A percentile compares a stretch with the other conserved stretches of the same genome.
phyloP scores from a whole-genome alignment of 2,797 vertebrate species.

The Lagodon rhomboides region DNA sequence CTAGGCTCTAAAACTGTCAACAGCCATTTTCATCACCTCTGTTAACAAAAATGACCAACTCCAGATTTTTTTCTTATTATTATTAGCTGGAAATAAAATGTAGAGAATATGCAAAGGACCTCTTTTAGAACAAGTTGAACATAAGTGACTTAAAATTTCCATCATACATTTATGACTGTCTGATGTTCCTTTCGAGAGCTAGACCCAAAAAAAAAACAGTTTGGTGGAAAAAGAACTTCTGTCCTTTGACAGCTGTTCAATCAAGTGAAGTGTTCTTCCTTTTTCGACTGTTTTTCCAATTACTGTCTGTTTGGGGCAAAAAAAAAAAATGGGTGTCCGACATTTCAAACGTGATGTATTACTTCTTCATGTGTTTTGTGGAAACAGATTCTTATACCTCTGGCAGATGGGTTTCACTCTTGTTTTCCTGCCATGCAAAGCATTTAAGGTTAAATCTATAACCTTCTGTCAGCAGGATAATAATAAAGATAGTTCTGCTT shows the following conservation, averaged over 20 bases:
- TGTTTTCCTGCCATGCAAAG: slow-evolving; percentile 43
- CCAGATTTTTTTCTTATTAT: slow-evolving; percentile 22
- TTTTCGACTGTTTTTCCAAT: slow-evolving; percentile 46
- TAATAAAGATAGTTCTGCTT: slow-evolving; percentile 59
- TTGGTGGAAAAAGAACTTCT: slow-evolving; percentile 42
- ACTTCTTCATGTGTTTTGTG: slow-evolving; percentile 23
- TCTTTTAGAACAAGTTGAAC: slow-evolving; percentile 41
- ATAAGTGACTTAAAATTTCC: slow-evolving; percentile 54
- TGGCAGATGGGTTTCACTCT: slow-evolving; percentile 39
- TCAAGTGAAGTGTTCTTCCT: slow-evolving; percentile 37
- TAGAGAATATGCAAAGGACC: slow-evolving; percentile 37
- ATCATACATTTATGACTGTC: slow-evolving; percentile 47
- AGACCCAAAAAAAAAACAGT: slow-evolving; percentile 4
- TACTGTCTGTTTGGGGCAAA: slow-evolving; percentile 32
- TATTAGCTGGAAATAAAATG: slow-evolving; percentile 58
- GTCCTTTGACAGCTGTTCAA: slow-evolving; percentile 44
- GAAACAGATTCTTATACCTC: slow-evolving; percentile 36
- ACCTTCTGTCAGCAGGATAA: slow-evolving; percentile 33
- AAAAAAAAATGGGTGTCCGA: slow-evolving; percentile 4
- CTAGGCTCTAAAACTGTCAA: slow-evolving; percentile 55
- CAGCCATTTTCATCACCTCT: slow-evolving; percentile 52
- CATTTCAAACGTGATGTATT: slow-evolving; percentile 30
- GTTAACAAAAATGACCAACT: slow-evolving; percentile 43
- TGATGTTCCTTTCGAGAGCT: slow-evolving; percentile 36
- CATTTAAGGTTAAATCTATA: slow-evolving; percentile 33